Evolutionary conservation across 2,113 vertebrate genomes (phyloP).

Genomic region (Ifrita kowaldi): DNA sequence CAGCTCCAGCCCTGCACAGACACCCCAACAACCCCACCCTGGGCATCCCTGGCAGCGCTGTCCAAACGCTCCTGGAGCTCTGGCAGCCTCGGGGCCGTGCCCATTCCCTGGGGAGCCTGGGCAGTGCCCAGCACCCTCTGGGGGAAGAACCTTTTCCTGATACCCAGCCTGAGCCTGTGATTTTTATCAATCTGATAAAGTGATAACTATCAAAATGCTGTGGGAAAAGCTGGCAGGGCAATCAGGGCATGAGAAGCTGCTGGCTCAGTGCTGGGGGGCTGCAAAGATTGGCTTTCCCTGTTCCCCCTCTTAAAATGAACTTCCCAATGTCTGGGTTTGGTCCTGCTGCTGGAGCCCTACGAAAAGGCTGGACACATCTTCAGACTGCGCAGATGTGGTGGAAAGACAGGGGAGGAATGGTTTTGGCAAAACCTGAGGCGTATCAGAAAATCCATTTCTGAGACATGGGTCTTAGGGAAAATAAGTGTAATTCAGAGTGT

Average conservation of each 20-base stretch:
- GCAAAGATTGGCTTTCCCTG: neutral
- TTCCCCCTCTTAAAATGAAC: neutral
- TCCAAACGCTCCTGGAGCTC: neutral
- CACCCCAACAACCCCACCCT: neutral
- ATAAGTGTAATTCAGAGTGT: conserved; percentile 49
- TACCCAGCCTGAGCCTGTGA: accelerated
- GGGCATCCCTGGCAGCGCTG: neutral
- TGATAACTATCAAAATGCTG: neutral
- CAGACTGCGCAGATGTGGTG: neutral
- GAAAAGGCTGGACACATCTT: neutral
- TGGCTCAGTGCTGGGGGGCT: neutral
- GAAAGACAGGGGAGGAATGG: neutral
- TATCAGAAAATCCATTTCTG: conserved; percentile 29
- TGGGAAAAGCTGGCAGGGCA: neutral
- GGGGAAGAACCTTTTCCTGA: neutral
- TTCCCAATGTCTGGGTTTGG: neutral
- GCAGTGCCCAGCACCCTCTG: neutral
- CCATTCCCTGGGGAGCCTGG: neutral
- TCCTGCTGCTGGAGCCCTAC: neutral
- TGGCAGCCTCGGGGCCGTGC: neutral
- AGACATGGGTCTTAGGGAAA: conserved; percentile 52
- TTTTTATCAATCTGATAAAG: neutral
- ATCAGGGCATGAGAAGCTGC: neutral
- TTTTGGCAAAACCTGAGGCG: neutral
- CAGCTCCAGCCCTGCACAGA: neutral